These are phyloP conservation scores for Rhagium mordax DNA, from an alignment of 2,888 invertebrate species.

Conservation along the genomic window DNA sequence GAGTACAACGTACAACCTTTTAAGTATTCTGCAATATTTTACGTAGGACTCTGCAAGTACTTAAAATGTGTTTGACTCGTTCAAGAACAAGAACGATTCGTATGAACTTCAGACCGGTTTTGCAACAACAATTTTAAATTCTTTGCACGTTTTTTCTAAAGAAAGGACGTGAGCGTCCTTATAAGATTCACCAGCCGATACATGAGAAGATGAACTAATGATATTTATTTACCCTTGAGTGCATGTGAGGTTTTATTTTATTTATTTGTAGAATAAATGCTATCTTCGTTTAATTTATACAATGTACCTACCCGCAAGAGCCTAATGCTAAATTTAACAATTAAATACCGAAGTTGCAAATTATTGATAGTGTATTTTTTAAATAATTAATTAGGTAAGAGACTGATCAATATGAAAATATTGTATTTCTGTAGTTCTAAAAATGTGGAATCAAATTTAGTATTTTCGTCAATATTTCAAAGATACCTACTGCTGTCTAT, in stretches of 20 bases:
- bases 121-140: constrained; percentile 7
- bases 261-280: background rate
- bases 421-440: too few relatives aligned
- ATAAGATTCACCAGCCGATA: background rate
- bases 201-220: constrained; percentile 6
- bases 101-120: constrained; percentile 31
- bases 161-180: constrained; percentile 21
- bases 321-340: background rate
- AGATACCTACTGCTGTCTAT: too few relatives aligned
- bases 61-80: constrained; percentile 1
- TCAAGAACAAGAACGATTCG: constrained; percentile 15
- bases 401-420: too few relatives aligned
- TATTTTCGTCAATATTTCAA: too few relatives aligned
- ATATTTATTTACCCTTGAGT: constrained; percentile 14
- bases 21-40: background rate
- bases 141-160: background rate
- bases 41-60: background rate
- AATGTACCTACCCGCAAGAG: too few relatives aligned
- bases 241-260: background rate
- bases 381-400: too few relatives aligned
- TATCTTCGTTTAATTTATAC: background rate
- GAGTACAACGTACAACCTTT: too few relatives aligned
- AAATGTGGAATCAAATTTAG: too few relatives aligned
- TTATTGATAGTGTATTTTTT: background rate
- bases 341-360: too few relatives aligned